phyloP scores from a whole-genome alignment of 2,797 vertebrate species.

The Etheostoma nigrum region DNA sequence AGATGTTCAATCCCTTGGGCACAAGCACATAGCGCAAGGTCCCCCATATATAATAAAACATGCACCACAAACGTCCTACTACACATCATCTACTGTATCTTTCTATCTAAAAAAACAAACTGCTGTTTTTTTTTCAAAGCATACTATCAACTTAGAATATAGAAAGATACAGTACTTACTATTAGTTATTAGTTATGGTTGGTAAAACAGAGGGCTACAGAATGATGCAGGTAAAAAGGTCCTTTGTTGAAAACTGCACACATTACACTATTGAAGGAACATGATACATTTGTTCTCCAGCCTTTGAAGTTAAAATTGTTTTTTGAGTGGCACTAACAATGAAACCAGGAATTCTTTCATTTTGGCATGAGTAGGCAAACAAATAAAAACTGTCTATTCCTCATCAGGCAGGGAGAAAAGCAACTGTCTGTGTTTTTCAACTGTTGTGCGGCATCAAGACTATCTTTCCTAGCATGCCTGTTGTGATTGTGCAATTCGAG shows the following conservation, averaged over 20 bases:
- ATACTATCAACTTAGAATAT: background rate
- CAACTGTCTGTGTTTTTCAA: constrained; percentile 10
- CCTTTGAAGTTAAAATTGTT: constrained; percentile 60
- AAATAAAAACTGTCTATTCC: constrained; percentile 22
- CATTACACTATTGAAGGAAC: constrained; percentile 31
- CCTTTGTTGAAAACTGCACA: constrained; percentile 36
- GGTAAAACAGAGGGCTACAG: background rate
- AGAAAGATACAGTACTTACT: background rate
- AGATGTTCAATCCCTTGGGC: constrained; percentile 47
- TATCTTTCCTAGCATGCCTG: constrained; percentile 5
- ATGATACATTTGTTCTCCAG: constrained; percentile 46
- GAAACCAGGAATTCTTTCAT: constrained; percentile 40
- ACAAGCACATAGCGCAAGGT: constrained; percentile 1
- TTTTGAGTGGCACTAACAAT: constrained; percentile 44
- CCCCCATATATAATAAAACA: constrained; percentile 4
- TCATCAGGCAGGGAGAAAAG: background rate
- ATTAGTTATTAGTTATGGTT: background rate
- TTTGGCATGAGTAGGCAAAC: constrained; percentile 22
- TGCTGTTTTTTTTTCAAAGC: constrained; percentile 10
- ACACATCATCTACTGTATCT: background rate
- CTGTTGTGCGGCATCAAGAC: constrained; percentile 32
- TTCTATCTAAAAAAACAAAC: background rate
- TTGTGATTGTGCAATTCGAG: constrained; percentile 54
- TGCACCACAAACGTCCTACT: background rate
- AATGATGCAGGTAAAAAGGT: constrained; percentile 11